Conservation (phyloP, 2,888 invertebrate species). For the Drosophila histrio region DNA sequence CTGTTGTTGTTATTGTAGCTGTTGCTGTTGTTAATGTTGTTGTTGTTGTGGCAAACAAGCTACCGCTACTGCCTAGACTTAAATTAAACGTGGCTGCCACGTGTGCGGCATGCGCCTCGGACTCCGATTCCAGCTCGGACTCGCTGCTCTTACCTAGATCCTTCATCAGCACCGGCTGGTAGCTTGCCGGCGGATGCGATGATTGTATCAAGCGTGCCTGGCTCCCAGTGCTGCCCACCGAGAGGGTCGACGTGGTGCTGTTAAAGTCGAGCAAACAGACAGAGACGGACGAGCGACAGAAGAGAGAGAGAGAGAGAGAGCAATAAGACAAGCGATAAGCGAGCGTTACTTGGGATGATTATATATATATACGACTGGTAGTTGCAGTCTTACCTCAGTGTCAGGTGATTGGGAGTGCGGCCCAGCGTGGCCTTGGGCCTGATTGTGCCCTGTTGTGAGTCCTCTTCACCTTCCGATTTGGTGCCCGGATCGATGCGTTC, state of each 20-base stretch:
- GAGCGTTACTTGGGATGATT: constrained; percentile 31
- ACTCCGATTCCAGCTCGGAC: constrained; percentile 70
- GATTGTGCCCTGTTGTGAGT: constrained; percentile 88
- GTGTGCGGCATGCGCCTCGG: constrained; percentile 76
- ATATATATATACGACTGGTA: no score
- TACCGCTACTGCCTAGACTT: constrained; percentile 82
- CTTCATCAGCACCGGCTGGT: constrained; percentile 94
- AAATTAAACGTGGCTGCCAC: constrained; percentile 82
- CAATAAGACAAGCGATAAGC: constrained; percentile 72
- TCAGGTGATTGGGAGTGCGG: constrained; percentile 96
- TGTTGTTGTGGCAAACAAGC: constrained; percentile 67
- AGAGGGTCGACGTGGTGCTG: constrained; percentile 96
- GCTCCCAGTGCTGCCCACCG: constrained; percentile 96
- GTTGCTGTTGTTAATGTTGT: constrained; percentile 1
- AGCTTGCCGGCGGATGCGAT: constrained; percentile 96
- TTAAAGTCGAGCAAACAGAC: constrained; percentile 5
- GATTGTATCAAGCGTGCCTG: constrained; percentile 97
- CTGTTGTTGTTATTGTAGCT: constrained; percentile 22
- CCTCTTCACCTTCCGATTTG: constrained; percentile 94
- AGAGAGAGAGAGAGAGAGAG: constrained; percentile 21
- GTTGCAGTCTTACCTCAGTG: constrained; percentile 87
- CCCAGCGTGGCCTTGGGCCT: constrained; percentile 89
- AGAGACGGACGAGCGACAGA: no score
- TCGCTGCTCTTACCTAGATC: constrained; percentile 91
- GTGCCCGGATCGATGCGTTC: constrained; percentile 89